Evolutionary conservation across 2,888 invertebrate species (phyloP), one percentile per base, ranked within the genome.

Genomic region (Crematogaster levior): DNA sequence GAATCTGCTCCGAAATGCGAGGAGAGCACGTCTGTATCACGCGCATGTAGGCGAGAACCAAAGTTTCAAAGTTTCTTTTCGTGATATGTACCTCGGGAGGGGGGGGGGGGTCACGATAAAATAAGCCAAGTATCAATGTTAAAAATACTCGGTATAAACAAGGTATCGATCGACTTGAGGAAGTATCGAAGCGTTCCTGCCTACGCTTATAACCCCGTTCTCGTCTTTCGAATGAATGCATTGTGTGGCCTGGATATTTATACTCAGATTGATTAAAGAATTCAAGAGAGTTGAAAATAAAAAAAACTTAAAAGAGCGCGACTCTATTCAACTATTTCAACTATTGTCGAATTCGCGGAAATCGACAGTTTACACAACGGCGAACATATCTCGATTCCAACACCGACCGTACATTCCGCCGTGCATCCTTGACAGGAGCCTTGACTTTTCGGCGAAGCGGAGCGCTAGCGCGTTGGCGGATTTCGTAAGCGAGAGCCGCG

Each of bases 341-440:
- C 21, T 9, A 2, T 5, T 7, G 37, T 34, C 24, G 9, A 40
- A 34, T 24, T 27, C 12, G 43, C 27, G 24, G 21, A 56, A 77
- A 40, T 77, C 5, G 48, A 12, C 34, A 1, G 43, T n/a, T 40
- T n/a, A n/a, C n/a, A n/a, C 1, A 0, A 10, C 15, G 2, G 24
- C 6, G 10, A 27, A 34, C 30, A 15, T 51, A 75, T 40, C 27
- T 56, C 66, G 24, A 51, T 58, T 77, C 43, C 40, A 10, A n/a
- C 30, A 6, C 10, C 30, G 58, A 18, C 40, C 37, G n/a, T 48
- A 48, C 37, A 24, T 37, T 30, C 65, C 53, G n/a, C 56, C 27
- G 21, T 40, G 18, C 56, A 70, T 70, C 77, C 77, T 79, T 79
- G 77, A 79, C 70, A 58, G 68, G 56, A 79, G 77, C 77, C 77